phyloP scores from a whole-genome alignment of 2,888 invertebrate genomes.

The Drosophila pegasa region DNA sequence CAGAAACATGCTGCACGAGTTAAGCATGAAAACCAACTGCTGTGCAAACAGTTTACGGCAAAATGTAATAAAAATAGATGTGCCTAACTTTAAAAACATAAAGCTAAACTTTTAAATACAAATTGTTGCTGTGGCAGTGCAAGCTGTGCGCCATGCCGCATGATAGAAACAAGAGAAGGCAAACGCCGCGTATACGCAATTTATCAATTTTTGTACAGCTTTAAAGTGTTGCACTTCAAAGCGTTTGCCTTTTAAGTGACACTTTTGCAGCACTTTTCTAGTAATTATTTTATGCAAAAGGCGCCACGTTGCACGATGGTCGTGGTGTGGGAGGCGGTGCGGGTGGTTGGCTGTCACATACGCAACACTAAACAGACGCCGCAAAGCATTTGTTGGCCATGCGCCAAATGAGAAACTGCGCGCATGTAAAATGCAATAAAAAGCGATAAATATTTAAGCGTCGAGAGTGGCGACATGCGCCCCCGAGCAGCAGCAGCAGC shows the following conservation, averaged over 20 bases:
- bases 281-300: constrained; percentile 46
- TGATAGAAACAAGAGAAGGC: not conserved
- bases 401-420: constrained; percentile 48
- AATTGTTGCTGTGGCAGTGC: not conserved
- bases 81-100: not conserved
- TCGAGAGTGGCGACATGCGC: constrained; percentile 56
- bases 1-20: not conserved
- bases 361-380: constrained; percentile 34
- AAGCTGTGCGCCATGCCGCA: not conserved
- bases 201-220: constrained; percentile 30
- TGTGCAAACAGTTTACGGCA: not conserved
- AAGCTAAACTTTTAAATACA: not conserved
- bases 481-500: constrained; percentile 29
- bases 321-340: not conserved
- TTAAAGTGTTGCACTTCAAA: constrained; percentile 43
- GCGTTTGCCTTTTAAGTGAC: constrained; percentile 39
- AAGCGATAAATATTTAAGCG: constrained; percentile 56
- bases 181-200: constrained; percentile 55
- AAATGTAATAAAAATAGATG: not conserved
- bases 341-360: constrained; percentile 17
- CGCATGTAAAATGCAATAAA: constrained; percentile 59
- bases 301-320: constrained; percentile 11
- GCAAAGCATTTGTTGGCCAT: constrained; percentile 37
- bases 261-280: constrained; percentile 34
- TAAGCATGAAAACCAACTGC: not conserved